Evolutionary conservation across 2,888 invertebrate genomes (phyloP).

Genomic region (Scelioninae gen. 1): DNA sequence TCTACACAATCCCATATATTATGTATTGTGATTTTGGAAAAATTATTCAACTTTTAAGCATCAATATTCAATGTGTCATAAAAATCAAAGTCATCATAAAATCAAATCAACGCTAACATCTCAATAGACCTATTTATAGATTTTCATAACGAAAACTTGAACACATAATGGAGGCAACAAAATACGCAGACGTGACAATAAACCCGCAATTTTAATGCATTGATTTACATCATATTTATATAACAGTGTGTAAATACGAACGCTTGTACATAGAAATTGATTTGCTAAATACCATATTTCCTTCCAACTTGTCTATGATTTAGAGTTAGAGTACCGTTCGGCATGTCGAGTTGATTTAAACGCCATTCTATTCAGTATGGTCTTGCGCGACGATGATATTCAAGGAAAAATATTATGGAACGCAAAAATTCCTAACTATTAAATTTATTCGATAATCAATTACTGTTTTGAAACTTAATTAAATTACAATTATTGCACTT

Average conservation of each 20-base stretch:
- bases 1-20: conserved; percentile 3
- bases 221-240: conserved; percentile 64
- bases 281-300: conserved; percentile 61
- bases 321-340: conserved; percentile 64
- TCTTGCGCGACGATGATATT: conserved; percentile 39
- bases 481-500: no score
- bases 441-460: conserved; percentile 7
- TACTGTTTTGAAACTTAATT: conserved; percentile 1
- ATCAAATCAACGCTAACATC: conserved; percentile 61
- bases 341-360: conserved; percentile 66
- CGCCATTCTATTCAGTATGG: conserved; percentile 53
- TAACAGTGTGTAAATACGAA: conserved; percentile 53
- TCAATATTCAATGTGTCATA: conserved; percentile 40
- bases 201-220: conserved; percentile 42
- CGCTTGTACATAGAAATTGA: conserved; percentile 50
- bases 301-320: conserved; percentile 64
- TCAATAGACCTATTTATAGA: conserved; percentile 59
- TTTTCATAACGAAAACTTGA: conserved; percentile 47
- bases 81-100: conserved; percentile 46
- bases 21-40: conserved; percentile 48
- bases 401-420: conserved; percentile 20
- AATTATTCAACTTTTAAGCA: conserved; percentile 5
- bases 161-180: conserved; percentile 56
- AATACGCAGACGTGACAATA: conserved; percentile 49
- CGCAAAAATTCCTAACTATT: conserved; percentile 3